These are phyloP conservation scores for Habrosyne pyritoides DNA, from an alignment of 2,888 invertebrate genomes.

Conservation along the genomic window DNA sequence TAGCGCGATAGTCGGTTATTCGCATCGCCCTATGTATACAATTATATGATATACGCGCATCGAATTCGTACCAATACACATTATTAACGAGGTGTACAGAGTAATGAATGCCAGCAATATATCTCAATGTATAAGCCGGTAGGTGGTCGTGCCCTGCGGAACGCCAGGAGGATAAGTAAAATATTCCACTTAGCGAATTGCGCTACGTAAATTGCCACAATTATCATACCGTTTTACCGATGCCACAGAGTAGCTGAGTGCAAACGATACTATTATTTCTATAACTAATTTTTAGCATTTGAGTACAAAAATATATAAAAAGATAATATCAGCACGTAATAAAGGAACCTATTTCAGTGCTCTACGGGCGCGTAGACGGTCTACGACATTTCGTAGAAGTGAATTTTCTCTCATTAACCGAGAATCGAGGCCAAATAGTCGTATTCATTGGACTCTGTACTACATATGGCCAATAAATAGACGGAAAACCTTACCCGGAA, in stretches of 20 bases:
- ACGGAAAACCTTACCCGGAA: slow-evolving; percentile 71
- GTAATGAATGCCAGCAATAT: slow-evolving; percentile 68
- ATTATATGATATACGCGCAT: slow-evolving; percentile 17
- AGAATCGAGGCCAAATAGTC: slow-evolving; percentile 44
- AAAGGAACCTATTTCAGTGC: slow-evolving; percentile 19
- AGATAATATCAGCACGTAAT: neutral
- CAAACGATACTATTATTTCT: slow-evolving; percentile 21
- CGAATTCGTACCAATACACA: slow-evolving; percentile 23
- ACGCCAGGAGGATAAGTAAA: slow-evolving; percentile 72
- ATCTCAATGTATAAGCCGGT: slow-evolving; percentile 65
- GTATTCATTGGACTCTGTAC: slow-evolving; percentile 44
- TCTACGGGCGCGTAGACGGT: slow-evolving; percentile 31
- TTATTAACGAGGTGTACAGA: slow-evolving; percentile 45
- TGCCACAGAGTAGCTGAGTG: slow-evolving; percentile 25
- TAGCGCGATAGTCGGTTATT: slow-evolving; percentile 21
- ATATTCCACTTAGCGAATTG: slow-evolving; percentile 76
- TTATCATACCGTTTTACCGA: slow-evolving; percentile 62
- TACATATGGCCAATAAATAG: slow-evolving; percentile 66
- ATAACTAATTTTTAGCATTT: slow-evolving; percentile 6
- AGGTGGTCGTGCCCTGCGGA: slow-evolving; percentile 67
- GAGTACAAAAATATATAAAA: slow-evolving; percentile 4
- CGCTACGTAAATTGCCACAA: slow-evolving; percentile 61
- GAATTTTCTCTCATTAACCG: slow-evolving; percentile 48
- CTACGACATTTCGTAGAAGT: slow-evolving; percentile 39
- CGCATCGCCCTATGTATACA: slow-evolving; percentile 8